Conservation (phyloP, 2,113 vertebrate genomes). For the Anarrhichthys ocellatus region DNA sequence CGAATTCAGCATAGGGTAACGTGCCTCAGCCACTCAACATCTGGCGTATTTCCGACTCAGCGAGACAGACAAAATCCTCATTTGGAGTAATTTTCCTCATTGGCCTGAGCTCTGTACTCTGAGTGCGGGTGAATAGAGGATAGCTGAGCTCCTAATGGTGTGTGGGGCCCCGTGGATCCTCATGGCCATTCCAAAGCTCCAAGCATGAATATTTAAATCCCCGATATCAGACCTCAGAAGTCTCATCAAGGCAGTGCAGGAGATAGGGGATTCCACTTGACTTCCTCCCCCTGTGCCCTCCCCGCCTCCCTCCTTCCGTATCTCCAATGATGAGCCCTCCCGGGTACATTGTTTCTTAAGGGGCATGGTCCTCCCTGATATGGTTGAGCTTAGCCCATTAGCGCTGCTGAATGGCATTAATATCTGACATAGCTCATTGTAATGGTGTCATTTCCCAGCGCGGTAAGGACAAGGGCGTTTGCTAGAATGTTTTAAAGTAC, state of each 20-base stretch:
- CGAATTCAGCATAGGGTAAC: slow-evolving; percentile 37
- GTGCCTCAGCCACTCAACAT: slow-evolving; percentile 63
- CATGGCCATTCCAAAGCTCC: slow-evolving; percentile 42
- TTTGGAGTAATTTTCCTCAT: slow-evolving; percentile 51
- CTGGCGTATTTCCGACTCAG: slow-evolving; percentile 62
- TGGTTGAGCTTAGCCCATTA: slow-evolving; percentile 74
- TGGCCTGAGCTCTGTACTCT: slow-evolving; percentile 45
- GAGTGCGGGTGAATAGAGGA: slow-evolving; percentile 55
- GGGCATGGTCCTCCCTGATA: slow-evolving; percentile 71
- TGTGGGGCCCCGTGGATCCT: slow-evolving; percentile 54
- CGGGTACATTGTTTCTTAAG: slow-evolving; percentile 70
- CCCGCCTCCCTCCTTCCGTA: slow-evolving; percentile 36
- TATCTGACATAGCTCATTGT: slow-evolving; percentile 78
- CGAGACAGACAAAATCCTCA: slow-evolving; percentile 57
- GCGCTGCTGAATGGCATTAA: slow-evolving; percentile 69
- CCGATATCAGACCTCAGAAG: slow-evolving; percentile 64
- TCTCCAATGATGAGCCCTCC: slow-evolving; percentile 58
- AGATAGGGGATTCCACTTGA: slow-evolving; percentile 54
- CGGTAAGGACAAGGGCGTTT: slow-evolving; percentile 71
- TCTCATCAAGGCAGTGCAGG: slow-evolving; percentile 57
- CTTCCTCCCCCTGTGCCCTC: slow-evolving; percentile 25
- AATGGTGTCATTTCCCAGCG: slow-evolving; percentile 70
- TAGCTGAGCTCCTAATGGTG: slow-evolving; percentile 63
- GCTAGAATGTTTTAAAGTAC: slow-evolving; percentile 65
- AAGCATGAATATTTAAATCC: slow-evolving; percentile 73